These are phyloP conservation scores for Cavia aperea DNA, from an alignment of 2,113 vertebrate genomes.

Conservation along the genomic window DNA sequence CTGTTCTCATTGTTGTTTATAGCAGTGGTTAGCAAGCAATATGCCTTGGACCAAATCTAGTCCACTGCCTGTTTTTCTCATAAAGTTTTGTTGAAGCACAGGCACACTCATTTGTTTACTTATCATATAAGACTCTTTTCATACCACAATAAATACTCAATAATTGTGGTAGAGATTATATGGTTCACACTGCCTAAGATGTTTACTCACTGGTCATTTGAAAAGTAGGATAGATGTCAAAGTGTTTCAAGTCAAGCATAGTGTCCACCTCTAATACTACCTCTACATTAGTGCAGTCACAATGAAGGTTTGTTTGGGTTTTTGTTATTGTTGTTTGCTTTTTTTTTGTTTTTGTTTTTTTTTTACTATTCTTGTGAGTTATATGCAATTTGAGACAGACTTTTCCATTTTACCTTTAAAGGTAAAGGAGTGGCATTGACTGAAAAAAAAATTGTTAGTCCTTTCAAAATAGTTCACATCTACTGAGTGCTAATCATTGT, in stretches of 20 bases:
- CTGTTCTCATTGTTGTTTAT: not conserved
- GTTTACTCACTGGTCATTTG: not conserved
- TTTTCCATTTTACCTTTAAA: not conserved
- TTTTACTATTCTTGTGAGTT: not conserved
- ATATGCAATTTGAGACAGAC: not conserved
- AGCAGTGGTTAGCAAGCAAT: not conserved
- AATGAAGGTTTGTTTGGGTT: not conserved
- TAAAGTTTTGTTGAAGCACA: not conserved
- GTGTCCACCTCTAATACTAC: fast-evolving
- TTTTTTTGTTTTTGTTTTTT: not conserved
- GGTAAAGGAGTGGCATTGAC: not conserved
- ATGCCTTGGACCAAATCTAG: not conserved
- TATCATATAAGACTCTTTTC: not conserved
- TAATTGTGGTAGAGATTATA: not conserved
- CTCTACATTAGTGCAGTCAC: not conserved
- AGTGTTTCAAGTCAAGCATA: not conserved
- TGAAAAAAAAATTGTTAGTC: not conserved
- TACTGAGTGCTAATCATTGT: not conserved
- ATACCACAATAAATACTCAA: not conserved
- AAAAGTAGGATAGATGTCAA: not conserved
- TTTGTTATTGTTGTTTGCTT: no score
- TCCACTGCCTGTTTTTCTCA: not conserved
- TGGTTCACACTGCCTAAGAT: not conserved
- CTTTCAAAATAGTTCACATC: not conserved
- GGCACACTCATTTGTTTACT: not conserved